phyloP scores from a whole-genome alignment of 2,888 invertebrate genomes.

The Micoletzkya japonica region DNA sequence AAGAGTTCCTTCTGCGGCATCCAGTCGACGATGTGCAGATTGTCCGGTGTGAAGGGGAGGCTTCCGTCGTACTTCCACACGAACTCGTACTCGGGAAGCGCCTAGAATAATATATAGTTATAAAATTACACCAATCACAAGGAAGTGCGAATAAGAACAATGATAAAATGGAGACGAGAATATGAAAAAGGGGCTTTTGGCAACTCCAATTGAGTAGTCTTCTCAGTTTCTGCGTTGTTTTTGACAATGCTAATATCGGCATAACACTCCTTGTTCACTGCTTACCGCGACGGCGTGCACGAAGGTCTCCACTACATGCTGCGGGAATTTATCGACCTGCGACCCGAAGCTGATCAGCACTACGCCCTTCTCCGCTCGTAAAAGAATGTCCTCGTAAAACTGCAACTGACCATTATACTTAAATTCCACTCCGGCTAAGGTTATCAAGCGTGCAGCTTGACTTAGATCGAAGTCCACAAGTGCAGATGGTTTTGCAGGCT shows the following conservation, averaged over 20 bases:
- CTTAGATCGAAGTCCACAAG: too few relatives aligned
- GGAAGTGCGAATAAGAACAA: too few relatives aligned
- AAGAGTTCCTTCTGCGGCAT: slow-evolving; percentile 50
- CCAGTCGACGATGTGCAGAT: slow-evolving; percentile 44
- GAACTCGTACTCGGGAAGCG: slow-evolving; percentile 6
- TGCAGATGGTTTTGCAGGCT: neutral
- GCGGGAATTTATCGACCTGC: slow-evolving; percentile 5
- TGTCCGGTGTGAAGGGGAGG: slow-evolving; percentile 17
- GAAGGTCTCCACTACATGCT: slow-evolving; percentile 6
- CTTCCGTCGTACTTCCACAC: slow-evolving; percentile 7
- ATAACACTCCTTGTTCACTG: neutral
- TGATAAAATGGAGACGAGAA: too few relatives aligned
- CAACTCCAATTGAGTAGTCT: too few relatives aligned
- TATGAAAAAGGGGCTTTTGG: too few relatives aligned
- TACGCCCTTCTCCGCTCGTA: neutral
- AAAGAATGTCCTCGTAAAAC: neutral
- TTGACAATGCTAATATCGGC: too few relatives aligned
- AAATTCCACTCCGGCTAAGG: too few relatives aligned
- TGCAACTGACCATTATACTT: neutral
- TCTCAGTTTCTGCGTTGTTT: too few relatives aligned
- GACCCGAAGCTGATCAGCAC: slow-evolving; percentile 20
- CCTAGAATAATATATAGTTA: too few relatives aligned
- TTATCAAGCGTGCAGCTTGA: too few relatives aligned
- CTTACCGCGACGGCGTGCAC: neutral
- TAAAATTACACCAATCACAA: too few relatives aligned